phyloP scores from a whole-genome alignment of 2,888 invertebrate genomes.

The Spodoptera littoralis region DNA sequence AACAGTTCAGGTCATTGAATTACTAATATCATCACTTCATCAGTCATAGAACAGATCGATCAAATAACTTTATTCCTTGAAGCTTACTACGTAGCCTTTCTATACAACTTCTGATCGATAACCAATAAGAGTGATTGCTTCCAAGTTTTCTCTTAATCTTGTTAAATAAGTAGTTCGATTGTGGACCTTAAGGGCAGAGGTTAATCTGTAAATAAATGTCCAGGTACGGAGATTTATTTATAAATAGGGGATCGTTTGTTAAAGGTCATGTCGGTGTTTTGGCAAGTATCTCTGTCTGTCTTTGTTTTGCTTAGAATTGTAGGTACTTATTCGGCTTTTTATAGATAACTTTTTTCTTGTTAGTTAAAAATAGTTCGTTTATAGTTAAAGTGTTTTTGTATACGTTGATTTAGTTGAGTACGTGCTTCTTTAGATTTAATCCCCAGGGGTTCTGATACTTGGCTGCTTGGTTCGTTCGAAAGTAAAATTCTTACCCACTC shows the following conservation, averaged over 20 bases:
- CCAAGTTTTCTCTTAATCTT: constrained; percentile 17
- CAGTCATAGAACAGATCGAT: constrained; percentile 43
- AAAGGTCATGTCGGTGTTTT: constrained; percentile 23
- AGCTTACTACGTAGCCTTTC: constrained; percentile 14
- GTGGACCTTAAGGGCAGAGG: constrained; percentile 5
- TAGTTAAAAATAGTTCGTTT: too few relatives aligned
- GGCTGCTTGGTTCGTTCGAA: too few relatives aligned
- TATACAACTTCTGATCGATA: constrained; percentile 33
- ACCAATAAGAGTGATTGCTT: constrained; percentile 20
- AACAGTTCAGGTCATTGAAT: constrained; percentile 47
- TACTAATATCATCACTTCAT: constrained; percentile 44
- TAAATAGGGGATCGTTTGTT: constrained; percentile 22
- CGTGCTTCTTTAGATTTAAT: too few relatives aligned
- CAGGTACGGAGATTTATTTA: constrained; percentile 19
- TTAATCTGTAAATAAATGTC: constrained; percentile 26
- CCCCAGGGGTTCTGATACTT: too few relatives aligned
- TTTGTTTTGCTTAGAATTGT: constrained; percentile 7
- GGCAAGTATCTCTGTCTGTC: not conserved
- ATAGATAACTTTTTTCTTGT: constrained; percentile 2
- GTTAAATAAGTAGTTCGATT: constrained; percentile 15
- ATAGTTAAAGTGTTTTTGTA: too few relatives aligned
- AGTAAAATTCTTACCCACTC: too few relatives aligned
- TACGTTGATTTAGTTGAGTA: too few relatives aligned
- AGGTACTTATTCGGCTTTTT: not conserved
- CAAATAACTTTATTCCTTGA: constrained; percentile 12